Base-by-base conservation (phyloP, 2,113 vertebrate genomes). In the Oryzias woworae region DNA sequence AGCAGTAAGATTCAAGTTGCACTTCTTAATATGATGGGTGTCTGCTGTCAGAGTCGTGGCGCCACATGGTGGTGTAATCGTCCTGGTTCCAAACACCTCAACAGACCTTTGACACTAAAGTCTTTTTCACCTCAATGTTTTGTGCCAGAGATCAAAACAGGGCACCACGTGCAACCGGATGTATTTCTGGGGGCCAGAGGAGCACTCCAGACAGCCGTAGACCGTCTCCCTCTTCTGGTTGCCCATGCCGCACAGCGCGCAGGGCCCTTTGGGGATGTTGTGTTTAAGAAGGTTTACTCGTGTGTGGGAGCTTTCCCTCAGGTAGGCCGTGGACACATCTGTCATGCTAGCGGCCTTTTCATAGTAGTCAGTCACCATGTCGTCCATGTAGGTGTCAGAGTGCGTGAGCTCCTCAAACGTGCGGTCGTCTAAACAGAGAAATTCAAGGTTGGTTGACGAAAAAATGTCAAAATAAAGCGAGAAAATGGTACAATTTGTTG, bases 111-210 rank as follows among this genome's bases (percentile, higher is more conserved):
- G 20, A 52, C 53, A 26, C 26, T 36, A 3, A 1, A 13, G 5
- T 8, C 23, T 2, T 41, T 46, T 87, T 95, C 91, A 98, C 82
- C 92, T 95, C 41, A 96, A 77, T 53, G 93, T 94, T 84, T 97
- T 99, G 87, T 99, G 97, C 97, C 97, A 99, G 47, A 99, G 91
- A 80, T 98, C 97, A 67, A 99, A 99, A 71, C 97, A 99, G 47
- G 97, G 97, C 81, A 99, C 96, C 1, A 94, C 97, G 24, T 99
- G 97, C 55, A 99, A 90, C 36, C 97, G 90, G 44, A 97, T 94
- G 0, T 96, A 98, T 53, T 96, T 98, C 1, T 95, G 93, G 28
- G 96, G 95, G 14, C 93, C 93, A 0, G 89, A 88, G 20, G 94
- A 91, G 62, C 97, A 99, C 80, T 99, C 95, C 36, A 98, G 87